A percentile compares a stretch with the other conserved stretches of the same genome.
Evolutionary conservation across 2,113 vertebrate genomes (phyloP).

Genomic region (Sclerurus mexicanus): DNA sequence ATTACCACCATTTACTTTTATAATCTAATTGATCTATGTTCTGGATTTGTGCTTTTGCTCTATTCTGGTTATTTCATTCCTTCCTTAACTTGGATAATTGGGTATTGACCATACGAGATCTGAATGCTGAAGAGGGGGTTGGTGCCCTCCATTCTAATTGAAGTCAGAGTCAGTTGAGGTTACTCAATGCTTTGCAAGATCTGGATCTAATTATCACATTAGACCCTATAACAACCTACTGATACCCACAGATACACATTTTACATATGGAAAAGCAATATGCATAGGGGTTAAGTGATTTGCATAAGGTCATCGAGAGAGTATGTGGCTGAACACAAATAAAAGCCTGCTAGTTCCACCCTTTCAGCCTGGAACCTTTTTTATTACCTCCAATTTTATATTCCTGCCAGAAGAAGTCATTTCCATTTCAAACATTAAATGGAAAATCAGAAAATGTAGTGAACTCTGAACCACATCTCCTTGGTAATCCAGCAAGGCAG

Average conservation of each 20-base stretch:
- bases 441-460: constrained; percentile 30
- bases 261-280: constrained; percentile 44
- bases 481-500: constrained; percentile 32
- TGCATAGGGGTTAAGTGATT: constrained; percentile 46
- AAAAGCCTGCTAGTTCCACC: constrained; percentile 35
- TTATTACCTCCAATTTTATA: constrained; percentile 27
- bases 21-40: not conserved
- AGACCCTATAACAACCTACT: not conserved
- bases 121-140: not conserved
- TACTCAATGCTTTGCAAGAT: not conserved
- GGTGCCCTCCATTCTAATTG: constrained; percentile 15
- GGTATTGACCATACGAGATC: not conserved
- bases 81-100: not conserved
- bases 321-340: constrained; percentile 14
- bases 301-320: constrained; percentile 57
- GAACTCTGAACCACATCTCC: constrained; percentile 57
- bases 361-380: constrained; percentile 23
- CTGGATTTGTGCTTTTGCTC: not conserved
- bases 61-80: not conserved
- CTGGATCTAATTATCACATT: constrained; percentile 47
- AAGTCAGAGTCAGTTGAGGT: constrained; percentile 25
- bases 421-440: constrained; percentile 65
- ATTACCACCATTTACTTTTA: not conserved
- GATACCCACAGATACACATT: not conserved
- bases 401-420: constrained; percentile 25